These are phyloP conservation scores for Hydrozoanthus tunicans DNA, from an alignment of 64 coral and sea anemone species.

Conservation along the genomic window DNA sequence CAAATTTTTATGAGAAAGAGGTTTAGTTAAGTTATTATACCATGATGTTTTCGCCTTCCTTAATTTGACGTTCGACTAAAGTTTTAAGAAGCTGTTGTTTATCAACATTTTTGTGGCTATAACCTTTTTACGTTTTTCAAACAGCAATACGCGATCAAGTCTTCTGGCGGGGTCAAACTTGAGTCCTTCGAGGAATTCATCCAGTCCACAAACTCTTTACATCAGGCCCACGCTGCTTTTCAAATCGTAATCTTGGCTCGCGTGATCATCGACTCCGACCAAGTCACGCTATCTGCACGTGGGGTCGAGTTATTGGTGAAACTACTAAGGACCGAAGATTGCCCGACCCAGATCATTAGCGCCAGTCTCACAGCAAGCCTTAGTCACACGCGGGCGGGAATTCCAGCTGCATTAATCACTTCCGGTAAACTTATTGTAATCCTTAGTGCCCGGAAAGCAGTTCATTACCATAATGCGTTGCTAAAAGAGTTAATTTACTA, in stretches of 20 bases:
- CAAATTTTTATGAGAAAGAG: no score
- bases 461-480: no score
- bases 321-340: conserved; percentile 72
- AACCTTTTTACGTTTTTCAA: background rate
- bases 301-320: conserved; percentile 85
- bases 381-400: conserved; percentile 90
- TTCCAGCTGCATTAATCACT: conserved; percentile 90
- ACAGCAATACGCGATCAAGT: conserved; percentile 86
- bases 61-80: no score
- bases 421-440: conserved; percentile 62
- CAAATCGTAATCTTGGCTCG: conserved; percentile 95
- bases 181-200: conserved; percentile 92
- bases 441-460: background rate
- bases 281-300: conserved; percentile 90
- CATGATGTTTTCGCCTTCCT: no score
- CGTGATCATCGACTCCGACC: conserved; percentile 85
- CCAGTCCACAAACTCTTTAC: conserved; percentile 65
- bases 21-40: no score
- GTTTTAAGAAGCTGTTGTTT: background rate
- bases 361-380: conserved; percentile 96
- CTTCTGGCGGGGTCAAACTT: conserved; percentile 76
- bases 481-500: no score
- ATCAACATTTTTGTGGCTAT: background rate
- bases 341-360: conserved; percentile 75
- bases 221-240: conserved; percentile 95